phyloP scores from a whole-genome alignment of 2,113 vertebrate genomes.

The Aythya baeri region DNA sequence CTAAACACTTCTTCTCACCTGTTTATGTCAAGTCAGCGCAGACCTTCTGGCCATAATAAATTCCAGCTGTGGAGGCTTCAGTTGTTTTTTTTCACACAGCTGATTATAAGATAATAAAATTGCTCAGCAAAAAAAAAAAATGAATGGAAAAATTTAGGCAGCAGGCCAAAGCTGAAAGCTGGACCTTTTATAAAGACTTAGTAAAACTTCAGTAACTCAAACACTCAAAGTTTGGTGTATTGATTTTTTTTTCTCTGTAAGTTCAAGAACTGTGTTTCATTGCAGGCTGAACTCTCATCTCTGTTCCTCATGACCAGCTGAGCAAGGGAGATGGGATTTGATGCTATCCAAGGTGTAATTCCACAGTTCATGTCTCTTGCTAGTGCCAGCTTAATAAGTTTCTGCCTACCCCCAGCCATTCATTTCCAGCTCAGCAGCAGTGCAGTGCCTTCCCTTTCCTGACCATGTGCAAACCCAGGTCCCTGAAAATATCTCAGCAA shows the following conservation, averaged over 20 bases:
- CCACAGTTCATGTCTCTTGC: slow-evolving; percentile 34
- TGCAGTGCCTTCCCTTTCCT: neutral
- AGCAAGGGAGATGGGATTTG: slow-evolving; percentile 54
- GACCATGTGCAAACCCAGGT: neutral
- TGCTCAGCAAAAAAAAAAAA: neutral
- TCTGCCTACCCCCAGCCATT: slow-evolving; percentile 10
- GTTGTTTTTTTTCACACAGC: neutral
- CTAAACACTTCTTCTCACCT: neutral
- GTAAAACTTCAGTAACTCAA: neutral
- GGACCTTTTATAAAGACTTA: neutral
- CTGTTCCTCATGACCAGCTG: slow-evolving; percentile 29
- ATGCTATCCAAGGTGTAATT: slow-evolving; percentile 43
- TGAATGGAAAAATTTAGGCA: neutral
- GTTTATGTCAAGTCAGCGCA: neutral
- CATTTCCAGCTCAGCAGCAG: slow-evolving; percentile 58
- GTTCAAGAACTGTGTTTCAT: slow-evolving; percentile 32
- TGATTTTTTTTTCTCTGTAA: slow-evolving; percentile 9
- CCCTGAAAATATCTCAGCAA: neutral
- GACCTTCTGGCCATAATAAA: neutral
- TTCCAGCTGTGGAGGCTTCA: neutral
- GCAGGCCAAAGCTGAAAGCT: neutral
- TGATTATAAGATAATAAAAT: neutral
- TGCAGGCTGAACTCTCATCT: slow-evolving; percentile 43
- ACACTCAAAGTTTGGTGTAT: neutral
- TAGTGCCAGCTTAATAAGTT: slow-evolving; percentile 2